Base-by-base conservation (phyloP, 2,888 invertebrate genomes). In the Eupithecia inturbata region DNA sequence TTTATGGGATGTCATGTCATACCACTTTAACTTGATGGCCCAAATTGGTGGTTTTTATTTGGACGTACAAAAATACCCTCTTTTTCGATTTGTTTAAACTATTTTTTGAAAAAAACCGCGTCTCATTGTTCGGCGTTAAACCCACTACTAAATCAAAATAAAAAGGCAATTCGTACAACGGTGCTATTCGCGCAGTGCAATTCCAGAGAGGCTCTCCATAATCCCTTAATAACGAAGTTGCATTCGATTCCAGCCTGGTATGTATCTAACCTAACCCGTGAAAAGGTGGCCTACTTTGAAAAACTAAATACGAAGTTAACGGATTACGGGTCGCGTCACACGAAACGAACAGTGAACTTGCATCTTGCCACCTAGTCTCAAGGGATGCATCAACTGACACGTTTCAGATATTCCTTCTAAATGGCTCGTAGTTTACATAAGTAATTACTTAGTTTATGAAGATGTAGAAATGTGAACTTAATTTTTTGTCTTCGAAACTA, bases 161-260 rank as follows among this genome's bases (percentile, higher is more conserved):
- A 57, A 57, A 26, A 57, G 26, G 12, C 26, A 12, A 57, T 57
- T 57, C 57, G 53, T 22, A 22, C 53, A 53, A 22, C 53, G 12
- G 49, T 53, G n/a, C 49, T n/a, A 49, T 49, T 49, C 19, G 45
- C 62, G 72, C 64, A 66, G 41, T 12, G 22, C 64, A 64, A 39
- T 64, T 57, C 68, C 53, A 28, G 31, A 28, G 22, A 67, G 26
- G 53, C 26, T 63, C 70, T 68, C 41, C 64, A 68, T 73, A 73
- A 73, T 67, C 71, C 68, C 39, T 66, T 62, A 66, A 67, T 76
- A 73, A 69, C 73, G 73, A 71, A 71, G 68, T 76, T 68, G 76
- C 76, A 76, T 76, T 76, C 73, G 73, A 73, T 73, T 76, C 69
- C 12, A 60, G 45, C 41, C 22, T 62, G 57, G 68, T 49, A 76